phyloP scores from a whole-genome alignment of 2,797 vertebrate genomes.

The Mycteria americana region DNA sequence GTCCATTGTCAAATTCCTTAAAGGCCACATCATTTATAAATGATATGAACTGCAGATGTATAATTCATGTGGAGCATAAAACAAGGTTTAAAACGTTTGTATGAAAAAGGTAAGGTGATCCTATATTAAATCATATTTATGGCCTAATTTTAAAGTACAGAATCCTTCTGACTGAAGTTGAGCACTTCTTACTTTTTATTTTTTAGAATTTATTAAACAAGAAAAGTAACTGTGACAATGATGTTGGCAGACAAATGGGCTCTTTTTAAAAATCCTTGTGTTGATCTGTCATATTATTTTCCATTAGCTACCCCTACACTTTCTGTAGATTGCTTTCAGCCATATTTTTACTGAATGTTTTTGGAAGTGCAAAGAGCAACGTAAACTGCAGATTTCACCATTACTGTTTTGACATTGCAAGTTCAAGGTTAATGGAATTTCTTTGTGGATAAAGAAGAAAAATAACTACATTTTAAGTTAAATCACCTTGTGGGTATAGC shows the following conservation, averaged over 20 bases:
- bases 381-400: not conserved
- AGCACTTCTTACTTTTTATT: not conserved
- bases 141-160: not conserved
- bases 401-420: slow-evolving; percentile 15
- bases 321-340: slow-evolving; percentile 43
- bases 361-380: slow-evolving; percentile 20
- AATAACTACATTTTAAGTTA: slow-evolving; percentile 9
- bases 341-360: slow-evolving; percentile 48
- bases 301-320: slow-evolving; percentile 5
- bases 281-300: slow-evolving; percentile 53
- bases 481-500: not conserved
- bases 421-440: slow-evolving; percentile 38
- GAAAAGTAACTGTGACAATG: slow-evolving; percentile 1
- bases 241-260: slow-evolving; percentile 10
- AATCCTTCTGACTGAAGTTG: slow-evolving; percentile 2
- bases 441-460: slow-evolving; percentile 17
- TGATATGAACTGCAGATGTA: slow-evolving; percentile 17
- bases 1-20: slow-evolving; percentile 42
- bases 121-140: slow-evolving; percentile 41
- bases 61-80: slow-evolving; percentile 40
- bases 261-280: slow-evolving; percentile 20
- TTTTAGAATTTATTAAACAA: slow-evolving; percentile 23
- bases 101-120: slow-evolving; percentile 24
- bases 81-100: slow-evolving; percentile 26
- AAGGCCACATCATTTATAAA: slow-evolving; percentile 49